Evolutionary conservation across 1,140 invertebrate genomes (phyloP).

Genomic region (Aethina tumida): DNA sequence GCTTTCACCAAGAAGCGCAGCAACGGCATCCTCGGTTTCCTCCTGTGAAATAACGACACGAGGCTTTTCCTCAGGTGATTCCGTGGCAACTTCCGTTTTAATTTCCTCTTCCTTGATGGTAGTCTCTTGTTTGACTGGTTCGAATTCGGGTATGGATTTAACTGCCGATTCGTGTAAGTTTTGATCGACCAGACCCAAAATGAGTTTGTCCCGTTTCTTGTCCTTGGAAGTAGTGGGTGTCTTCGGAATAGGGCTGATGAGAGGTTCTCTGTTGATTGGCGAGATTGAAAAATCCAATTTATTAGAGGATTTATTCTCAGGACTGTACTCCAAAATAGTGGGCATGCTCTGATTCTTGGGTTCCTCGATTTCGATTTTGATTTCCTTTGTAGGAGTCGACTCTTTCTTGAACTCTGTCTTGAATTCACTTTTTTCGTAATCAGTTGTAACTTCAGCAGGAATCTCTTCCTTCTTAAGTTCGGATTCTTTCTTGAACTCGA

Average conservation of each 20-base stretch:
- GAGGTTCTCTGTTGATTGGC: constrained; percentile 37
- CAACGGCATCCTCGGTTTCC: constrained; percentile 86
- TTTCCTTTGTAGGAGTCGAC: constrained; percentile 11
- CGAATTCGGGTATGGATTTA: constrained; percentile 58
- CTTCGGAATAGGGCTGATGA: constrained; percentile 49
- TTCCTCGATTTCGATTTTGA: constrained; percentile 13
- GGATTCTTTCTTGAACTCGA: constrained; percentile 2
- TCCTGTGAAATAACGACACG: constrained; percentile 80
- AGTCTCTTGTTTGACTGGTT: constrained; percentile 27
- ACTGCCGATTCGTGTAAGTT: constrained; percentile 70
- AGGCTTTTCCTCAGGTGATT: constrained; percentile 54
- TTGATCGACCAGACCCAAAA: constrained; percentile 59
- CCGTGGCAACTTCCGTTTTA: constrained; percentile 18
- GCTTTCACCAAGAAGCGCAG: constrained; percentile 73
- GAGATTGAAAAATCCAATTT: constrained; percentile 34
- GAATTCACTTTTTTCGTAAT: constrained; percentile 12
- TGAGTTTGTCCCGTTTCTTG: constrained; percentile 47
- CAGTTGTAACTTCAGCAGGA: not conserved
- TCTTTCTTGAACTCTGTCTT: constrained; percentile 2
- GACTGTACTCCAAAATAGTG: constrained; percentile 27
- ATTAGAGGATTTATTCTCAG: constrained; percentile 33
- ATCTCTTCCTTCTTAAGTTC: constrained; percentile 20
- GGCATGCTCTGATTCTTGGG: constrained; percentile 25
- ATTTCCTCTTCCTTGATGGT: constrained; percentile 38
- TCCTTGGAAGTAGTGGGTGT: constrained; percentile 35